Evolutionary conservation across 2,113 vertebrate species (phyloP).

Genomic region (Pelmatolapia mariae): DNA sequence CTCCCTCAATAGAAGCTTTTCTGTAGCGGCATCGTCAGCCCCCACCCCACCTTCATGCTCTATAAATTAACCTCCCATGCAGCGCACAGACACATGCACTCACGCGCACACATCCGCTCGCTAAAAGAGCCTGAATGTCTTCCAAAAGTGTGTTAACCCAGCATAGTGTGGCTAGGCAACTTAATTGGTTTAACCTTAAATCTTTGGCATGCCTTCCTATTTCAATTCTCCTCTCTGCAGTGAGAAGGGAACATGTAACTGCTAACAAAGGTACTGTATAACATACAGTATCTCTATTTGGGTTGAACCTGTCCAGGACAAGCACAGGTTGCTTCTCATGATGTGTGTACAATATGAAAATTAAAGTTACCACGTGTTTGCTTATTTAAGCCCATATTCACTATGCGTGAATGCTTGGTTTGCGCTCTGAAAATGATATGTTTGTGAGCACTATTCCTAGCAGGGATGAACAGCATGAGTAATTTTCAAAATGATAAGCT

Average conservation of each 20-base stretch:
- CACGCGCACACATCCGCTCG: background rate
- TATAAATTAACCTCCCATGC: constrained; percentile 55
- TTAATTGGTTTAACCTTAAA: constrained; percentile 65
- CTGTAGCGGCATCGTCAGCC: background rate
- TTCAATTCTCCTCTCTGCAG: constrained; percentile 7
- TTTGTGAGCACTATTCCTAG: background rate
- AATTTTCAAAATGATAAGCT: background rate
- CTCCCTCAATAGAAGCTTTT: constrained; percentile 43
- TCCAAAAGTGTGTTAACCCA: constrained; percentile 23
- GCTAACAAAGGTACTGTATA: background rate
- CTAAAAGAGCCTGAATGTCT: background rate
- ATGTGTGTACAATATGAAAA: background rate
- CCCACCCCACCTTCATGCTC: background rate
- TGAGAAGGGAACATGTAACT: background rate
- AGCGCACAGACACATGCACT: background rate
- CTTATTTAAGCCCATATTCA: background rate
- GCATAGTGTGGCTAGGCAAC: constrained; percentile 37
- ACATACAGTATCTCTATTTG: background rate
- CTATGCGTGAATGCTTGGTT: background rate
- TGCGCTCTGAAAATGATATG: background rate
- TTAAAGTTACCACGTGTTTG: background rate
- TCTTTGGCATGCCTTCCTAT: constrained; percentile 39
- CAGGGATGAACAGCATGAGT: background rate
- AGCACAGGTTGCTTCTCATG: background rate
- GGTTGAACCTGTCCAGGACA: background rate